Conservation (phyloP, 2,113 vertebrate genomes). For the Arothron firmamentum region DNA sequence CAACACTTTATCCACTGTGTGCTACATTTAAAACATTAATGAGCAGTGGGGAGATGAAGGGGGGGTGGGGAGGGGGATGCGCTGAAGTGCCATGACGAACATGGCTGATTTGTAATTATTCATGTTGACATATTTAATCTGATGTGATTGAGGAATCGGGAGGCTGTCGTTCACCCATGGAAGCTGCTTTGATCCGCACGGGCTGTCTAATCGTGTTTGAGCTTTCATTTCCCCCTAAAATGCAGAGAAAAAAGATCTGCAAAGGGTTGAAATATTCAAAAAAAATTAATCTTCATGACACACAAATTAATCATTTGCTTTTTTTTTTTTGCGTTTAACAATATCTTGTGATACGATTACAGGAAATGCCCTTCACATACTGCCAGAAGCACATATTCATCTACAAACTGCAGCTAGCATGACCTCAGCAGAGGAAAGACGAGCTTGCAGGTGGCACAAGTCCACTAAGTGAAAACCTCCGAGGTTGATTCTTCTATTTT, state of each 20-base stretch:
- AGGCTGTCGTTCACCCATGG: conserved; percentile 2
- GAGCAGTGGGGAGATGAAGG: conserved; percentile 33
- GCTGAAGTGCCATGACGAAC: conserved; percentile 38
- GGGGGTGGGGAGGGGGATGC: conserved; percentile 22
- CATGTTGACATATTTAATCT: conserved; percentile 51
- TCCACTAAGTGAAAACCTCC: conserved; percentile 40
- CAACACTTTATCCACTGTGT: conserved; percentile 25
- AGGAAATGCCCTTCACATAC: conserved; percentile 1
- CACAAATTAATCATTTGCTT: not conserved
- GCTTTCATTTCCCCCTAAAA: conserved; percentile 5
- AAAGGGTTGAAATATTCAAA: not conserved
- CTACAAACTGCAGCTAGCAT: conserved; percentile 23
- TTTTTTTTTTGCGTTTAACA: conserved; percentile 1
- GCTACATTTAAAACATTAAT: conserved; percentile 54
- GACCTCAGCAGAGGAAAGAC: conserved; percentile 20
- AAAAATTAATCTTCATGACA: conserved; percentile 6
- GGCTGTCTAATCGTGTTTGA: conserved; percentile 4
- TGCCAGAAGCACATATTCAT: not conserved
- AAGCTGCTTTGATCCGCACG: conserved; percentile 8
- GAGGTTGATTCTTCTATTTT: conserved; percentile 37
- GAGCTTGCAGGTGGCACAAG: conserved; percentile 7
- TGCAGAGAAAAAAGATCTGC: no score
- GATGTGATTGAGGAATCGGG: conserved; percentile 37
- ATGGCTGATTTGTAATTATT: conserved; percentile 58
- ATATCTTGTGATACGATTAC: conserved; percentile 5